phyloP scores from a whole-genome alignment of 1,140 invertebrate species.

The Anastrepha ludens region DNA sequence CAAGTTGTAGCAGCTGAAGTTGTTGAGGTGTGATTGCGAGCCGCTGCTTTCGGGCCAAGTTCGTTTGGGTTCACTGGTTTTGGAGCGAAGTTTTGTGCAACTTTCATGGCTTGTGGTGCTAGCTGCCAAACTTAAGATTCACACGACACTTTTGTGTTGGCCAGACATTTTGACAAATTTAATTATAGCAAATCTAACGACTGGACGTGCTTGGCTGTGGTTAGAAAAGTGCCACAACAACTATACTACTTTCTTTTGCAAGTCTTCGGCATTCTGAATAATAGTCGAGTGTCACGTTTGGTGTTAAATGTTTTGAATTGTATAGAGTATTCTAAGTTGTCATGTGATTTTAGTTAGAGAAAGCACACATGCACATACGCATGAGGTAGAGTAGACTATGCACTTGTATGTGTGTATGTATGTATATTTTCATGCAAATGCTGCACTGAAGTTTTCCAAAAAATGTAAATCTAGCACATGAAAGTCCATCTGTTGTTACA shows the following conservation, averaged over 20 bases:
- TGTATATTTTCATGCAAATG: background rate
- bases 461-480: background rate
- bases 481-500: too few species aligned
- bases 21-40: background rate
- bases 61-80: background rate
- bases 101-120: background rate
- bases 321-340: background rate
- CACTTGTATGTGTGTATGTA: too few species aligned
- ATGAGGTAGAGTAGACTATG: too few species aligned
- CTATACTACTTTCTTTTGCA: background rate
- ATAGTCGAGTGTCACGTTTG: conserved; percentile 3
- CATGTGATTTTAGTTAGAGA: too few species aligned
- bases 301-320: background rate
- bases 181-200: conserved; percentile 23
- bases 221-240: background rate
- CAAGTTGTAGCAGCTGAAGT: background rate
- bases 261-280: background rate
- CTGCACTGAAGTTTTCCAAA: background rate
- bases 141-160: background rate
- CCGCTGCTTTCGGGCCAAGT: background rate
- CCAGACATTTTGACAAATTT: conserved; percentile 37
- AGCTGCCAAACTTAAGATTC: background rate
- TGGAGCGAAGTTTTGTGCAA: conserved; percentile 17
- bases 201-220: background rate
- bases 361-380: too few species aligned